Evolutionary conservation across 2,888 invertebrate species (phyloP), one percentile per base, ranked within the genome.

Genomic region (Scaptomyza cyrtandrae): DNA sequence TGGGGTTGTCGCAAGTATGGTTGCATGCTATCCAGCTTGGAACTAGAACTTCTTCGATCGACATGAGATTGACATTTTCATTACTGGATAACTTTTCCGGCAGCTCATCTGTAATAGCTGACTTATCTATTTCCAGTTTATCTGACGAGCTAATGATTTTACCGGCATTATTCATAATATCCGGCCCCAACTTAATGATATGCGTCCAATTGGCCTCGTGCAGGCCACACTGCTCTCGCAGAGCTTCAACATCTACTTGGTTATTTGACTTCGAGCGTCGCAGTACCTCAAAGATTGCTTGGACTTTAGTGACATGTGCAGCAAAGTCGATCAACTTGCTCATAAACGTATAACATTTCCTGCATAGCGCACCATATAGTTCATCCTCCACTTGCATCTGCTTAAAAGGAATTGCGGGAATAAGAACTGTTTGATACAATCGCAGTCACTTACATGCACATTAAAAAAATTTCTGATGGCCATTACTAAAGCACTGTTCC

Each of bases 401-500:
- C 0, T 14, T 6, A 16, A 19, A 3, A 10, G 10, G 9, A 0
- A 6, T 6, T 31, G 13, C 24, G 44, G 13, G 1, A 44, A 44
- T 43, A 13, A 46, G 24, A 33, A 29, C 1, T n/a, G 16, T 0
- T 48, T 16, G 7, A 33, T 27, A 9, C 27, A n/a, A 2, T 14
- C 0, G 6, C 9, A 44, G 10, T 13, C 10, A 66, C 88, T 79
- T 73, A 91, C 91, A 56, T 91, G 83, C 31, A 91, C 84, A 62
- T 89, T 87, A 59, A 91, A 91, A 57, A 86, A 91, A 62, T 90
- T 90, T 10, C 88, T 73, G 11, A 91, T 86, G 7, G 88, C 82
- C 43, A 90, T 87, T 1, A 87, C 73, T 14, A 91, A 35, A 2
- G 82, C 75, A 37, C 75, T 77, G 27, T 80, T 79, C 55, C 76